These are phyloP conservation scores for Diprion similis DNA, from an alignment of 1,140 invertebrate species.

Conservation along the genomic window DNA sequence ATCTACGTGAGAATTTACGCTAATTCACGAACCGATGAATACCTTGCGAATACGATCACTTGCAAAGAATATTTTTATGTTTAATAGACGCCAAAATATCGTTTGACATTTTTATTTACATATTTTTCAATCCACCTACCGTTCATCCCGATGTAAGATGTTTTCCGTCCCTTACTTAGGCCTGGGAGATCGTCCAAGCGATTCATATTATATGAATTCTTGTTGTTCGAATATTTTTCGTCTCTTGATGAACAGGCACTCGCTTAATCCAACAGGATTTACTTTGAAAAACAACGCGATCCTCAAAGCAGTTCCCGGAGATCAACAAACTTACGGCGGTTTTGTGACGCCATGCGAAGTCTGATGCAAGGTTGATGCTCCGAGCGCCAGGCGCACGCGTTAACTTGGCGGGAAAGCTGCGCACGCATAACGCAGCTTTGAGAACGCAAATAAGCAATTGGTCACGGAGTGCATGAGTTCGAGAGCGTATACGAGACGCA, in stretches of 20 bases:
- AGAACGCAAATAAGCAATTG: too few relatives aligned
- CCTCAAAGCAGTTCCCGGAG: background rate
- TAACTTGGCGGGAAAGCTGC: background rate
- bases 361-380: background rate
- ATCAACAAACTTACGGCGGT: background rate
- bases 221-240: too few relatives aligned
- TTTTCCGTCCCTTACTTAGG: slow-evolving; percentile 51
- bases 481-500: too few relatives aligned
- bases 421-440: too few relatives aligned
- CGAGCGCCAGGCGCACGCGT: background rate
- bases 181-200: slow-evolving; percentile 50
- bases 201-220: slow-evolving; percentile 44
- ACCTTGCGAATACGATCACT: too few relatives aligned
- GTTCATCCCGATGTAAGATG: slow-evolving; percentile 55
- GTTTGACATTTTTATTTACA: background rate
- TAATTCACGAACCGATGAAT: too few relatives aligned
- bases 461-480: too few relatives aligned
- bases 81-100: background rate
- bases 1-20: background rate
- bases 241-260: too few relatives aligned
- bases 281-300: too few relatives aligned
- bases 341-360: background rate
- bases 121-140: slow-evolving; percentile 35
- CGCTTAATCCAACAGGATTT: too few relatives aligned
- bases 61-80: too few relatives aligned